Conservation (phyloP, 2,113 vertebrate species). For the Passer montanus region DNA sequence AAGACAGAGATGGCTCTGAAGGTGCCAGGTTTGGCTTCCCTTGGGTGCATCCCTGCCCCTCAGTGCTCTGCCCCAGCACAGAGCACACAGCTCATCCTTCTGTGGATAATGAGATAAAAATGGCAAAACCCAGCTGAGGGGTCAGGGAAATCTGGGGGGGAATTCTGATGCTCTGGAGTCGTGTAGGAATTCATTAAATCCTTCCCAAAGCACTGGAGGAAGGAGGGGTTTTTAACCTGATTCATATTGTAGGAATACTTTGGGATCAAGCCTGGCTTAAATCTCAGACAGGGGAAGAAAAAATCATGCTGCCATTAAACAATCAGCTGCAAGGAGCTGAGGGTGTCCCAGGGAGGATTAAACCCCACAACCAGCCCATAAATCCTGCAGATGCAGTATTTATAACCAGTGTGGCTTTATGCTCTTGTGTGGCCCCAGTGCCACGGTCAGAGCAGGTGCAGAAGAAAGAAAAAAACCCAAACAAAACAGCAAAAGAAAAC, state of each 20-base stretch:
- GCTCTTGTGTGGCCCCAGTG: background rate
- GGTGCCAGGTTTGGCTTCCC: background rate
- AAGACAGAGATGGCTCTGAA: background rate
- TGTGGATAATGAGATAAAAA: background rate
- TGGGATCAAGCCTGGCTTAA: background rate
- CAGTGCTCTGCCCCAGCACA: background rate
- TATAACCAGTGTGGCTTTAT: fast-evolving
- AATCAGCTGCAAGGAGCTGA: background rate
- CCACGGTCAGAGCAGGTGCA: background rate
- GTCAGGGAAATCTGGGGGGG: background rate
- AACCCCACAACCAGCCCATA: background rate
- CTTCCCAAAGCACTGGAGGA: background rate
- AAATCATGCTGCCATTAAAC: background rate
- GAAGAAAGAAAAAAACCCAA: background rate
- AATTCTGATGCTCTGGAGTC: background rate
- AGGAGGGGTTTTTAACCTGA: background rate
- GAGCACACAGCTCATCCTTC: background rate
- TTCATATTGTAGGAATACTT: background rate
- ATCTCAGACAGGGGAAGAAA: background rate
- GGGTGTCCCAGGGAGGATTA: background rate
- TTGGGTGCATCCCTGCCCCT: background rate
- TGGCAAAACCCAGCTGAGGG: background rate
- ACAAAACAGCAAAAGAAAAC: background rate
- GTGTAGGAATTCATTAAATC: background rate
- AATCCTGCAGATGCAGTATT: background rate